Evolutionary conservation across 1,140 invertebrate species (phyloP), one percentile per base, ranked within the genome.

Genomic region (Lucilia sericata): DNA sequence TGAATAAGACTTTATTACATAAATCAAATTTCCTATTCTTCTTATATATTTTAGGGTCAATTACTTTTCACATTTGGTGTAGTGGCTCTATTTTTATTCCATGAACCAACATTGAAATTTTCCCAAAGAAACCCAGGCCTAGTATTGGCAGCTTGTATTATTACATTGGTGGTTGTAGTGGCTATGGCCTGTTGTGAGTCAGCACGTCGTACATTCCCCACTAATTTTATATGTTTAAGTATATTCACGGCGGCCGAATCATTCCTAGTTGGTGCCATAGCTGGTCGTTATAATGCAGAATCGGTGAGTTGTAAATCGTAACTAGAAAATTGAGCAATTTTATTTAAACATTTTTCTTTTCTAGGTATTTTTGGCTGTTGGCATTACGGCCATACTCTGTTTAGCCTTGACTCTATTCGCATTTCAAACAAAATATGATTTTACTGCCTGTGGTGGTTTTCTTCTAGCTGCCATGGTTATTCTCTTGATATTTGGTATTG

Each of bases 371-470:
- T 19, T 85, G 82, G 84, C 97, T 0, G 95, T 96, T 51, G 96
- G 95, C 17, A 95, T 98, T 65, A 97, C 96, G 42, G 93, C 95
- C 1, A 95, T 94, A 0, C 94, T 98, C n/a, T 95, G 95, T 84
- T 91, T 99, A 1, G 95, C 93, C 0, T 92, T 99, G 21, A 99
- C 97, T 0, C 85, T 98, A 4, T 99, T 99, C 91, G 97, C 98
- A 13, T 96, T 99, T 90, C 98, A 99, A 92, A 98, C 97, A 1
- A 98, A 97, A 91, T 95, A 93, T 88, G 98, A 99, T 92, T 99
- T 99, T 90, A 99, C 98, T 10, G 94, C 93, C 81, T 93, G 96
- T 91, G 95, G 96, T 51, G 96, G 96, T 0, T 92, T 95, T 4
- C 91, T 99, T 19, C 95, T 99, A 75, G 95, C 97, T 13, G 93